phyloP scores from a whole-genome alignment of 2,797 vertebrate genomes.

The Amphiprion clarkii region DNA sequence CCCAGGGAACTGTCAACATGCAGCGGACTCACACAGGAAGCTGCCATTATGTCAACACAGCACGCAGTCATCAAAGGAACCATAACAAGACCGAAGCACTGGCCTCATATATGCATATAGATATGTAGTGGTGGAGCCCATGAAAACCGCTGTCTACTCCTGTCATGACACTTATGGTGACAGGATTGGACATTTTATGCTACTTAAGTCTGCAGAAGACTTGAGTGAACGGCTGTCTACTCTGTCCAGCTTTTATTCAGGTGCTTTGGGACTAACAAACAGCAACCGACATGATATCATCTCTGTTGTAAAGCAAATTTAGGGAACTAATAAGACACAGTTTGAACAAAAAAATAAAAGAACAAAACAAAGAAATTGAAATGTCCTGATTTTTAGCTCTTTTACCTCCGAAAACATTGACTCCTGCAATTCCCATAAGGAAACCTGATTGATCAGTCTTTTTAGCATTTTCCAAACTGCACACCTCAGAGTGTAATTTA shows the following conservation, averaged over 20 bases:
- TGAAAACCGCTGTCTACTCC: slow-evolving; percentile 22
- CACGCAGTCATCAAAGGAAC: slow-evolving; percentile 50
- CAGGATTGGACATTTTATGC: slow-evolving; percentile 1
- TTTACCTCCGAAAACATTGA: too few relatives aligned
- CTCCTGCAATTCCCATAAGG: too few relatives aligned
- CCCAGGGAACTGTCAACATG: slow-evolving; percentile 64
- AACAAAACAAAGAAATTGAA: too few relatives aligned
- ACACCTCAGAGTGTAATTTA: too few relatives aligned
- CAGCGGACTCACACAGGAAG: slow-evolving; percentile 52
- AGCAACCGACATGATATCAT: not conserved
- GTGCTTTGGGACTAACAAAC: too few relatives aligned
- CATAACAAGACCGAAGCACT: slow-evolving; percentile 40
- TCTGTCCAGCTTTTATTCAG: slow-evolving; percentile 2
- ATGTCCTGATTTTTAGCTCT: too few relatives aligned
- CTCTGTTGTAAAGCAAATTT: too few relatives aligned
- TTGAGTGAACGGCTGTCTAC: not conserved
- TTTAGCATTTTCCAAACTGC: too few relatives aligned
- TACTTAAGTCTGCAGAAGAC: not conserved
- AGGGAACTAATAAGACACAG: too few relatives aligned
- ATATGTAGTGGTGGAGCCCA: not conserved
- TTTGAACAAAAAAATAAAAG: too few relatives aligned
- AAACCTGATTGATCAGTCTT: too few relatives aligned
- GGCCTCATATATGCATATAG: slow-evolving; percentile 11
- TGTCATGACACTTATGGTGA: slow-evolving; percentile 22
- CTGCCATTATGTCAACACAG: slow-evolving; percentile 53